Evolutionary conservation across 2,888 invertebrate species (phyloP).

Genomic region (Sepiola atlantica): DNA sequence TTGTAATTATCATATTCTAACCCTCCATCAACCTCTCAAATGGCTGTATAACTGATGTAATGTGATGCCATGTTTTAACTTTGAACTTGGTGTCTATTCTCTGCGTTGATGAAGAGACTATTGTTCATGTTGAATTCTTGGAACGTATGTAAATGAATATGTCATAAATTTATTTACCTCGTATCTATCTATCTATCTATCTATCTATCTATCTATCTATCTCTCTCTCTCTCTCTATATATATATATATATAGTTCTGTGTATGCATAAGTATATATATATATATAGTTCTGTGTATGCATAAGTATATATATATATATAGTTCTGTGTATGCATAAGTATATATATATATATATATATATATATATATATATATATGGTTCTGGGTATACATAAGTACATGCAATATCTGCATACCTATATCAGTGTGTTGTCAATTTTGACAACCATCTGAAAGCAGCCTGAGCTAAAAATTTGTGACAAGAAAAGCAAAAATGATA

Average conservation of each 20-base stretch:
- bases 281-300: not conserved
- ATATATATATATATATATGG: not conserved
- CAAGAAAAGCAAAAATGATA: too few species aligned
- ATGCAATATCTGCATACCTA: not conserved
- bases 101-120: too few species aligned
- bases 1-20: too few species aligned
- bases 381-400: not conserved
- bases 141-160: too few species aligned
- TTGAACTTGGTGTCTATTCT: too few species aligned
- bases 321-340: not conserved
- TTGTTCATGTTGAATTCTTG: too few species aligned
- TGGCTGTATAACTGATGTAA: too few species aligned
- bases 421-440: too few species aligned
- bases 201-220: not conserved
- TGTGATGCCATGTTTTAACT: too few species aligned
- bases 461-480: too few species aligned
- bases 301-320: not conserved
- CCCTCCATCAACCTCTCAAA: too few species aligned
- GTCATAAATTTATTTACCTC: not conserved
- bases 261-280: not conserved
- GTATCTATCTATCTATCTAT: not conserved
- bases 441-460: too few species aligned
- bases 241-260: not conserved
- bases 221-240: not conserved
- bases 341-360: not conserved